Base-by-base conservation (phyloP, 2,797 vertebrate genomes). In the Scarus forsteni region DNA sequence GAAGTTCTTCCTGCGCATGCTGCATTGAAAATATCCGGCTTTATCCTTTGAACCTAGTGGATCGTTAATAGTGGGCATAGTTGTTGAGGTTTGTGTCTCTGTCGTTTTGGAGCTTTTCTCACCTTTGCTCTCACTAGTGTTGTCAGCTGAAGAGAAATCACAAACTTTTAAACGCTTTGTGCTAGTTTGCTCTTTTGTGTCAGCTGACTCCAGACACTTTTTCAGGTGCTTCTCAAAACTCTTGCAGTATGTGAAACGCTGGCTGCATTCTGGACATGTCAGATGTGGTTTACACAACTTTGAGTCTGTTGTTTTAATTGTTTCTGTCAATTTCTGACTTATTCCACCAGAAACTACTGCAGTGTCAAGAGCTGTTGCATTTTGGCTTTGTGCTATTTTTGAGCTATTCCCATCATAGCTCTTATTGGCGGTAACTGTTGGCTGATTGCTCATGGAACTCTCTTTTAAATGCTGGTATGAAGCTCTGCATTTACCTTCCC, bases 1-100 rank as follows among this genome's bases (percentile, higher is more conserved):
- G n/a, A 71, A 77, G n/a, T 36, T 76, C 40, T 73, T 64, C 8
- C 84, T 58, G 36, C 80, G 85, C 72, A 74, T 69, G 46, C 51
- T 77, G 65, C 80, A 82, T 52, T 79, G 73, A 27, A 77, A 62
- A 34, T 15, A 36, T 46, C 35, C 14, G 35, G 44, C 2, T 55
- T 51, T 67, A 16, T 6, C 44, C 50, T 53, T 52, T 50, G 60
- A 39, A 43, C n/a, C 61, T 36, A 55, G 58, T 61, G 27, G 15
- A 0, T 0, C 2, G 10, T 66, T 52, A 16, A 19, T 1, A 3
- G 51, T 53, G 16, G 18, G 50, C 12, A 16, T 13, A 18, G 46
- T 15, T 19, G 61, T 39, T 60, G 18, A 15, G 6, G 16, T 61
- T 75, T 69, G 15, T 5, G 38, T 54, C 36, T 62, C 69, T n/a